These are phyloP conservation scores for Cantharis flavilabris DNA, from an alignment of 2,888 invertebrate species.

Conservation along the genomic window DNA sequence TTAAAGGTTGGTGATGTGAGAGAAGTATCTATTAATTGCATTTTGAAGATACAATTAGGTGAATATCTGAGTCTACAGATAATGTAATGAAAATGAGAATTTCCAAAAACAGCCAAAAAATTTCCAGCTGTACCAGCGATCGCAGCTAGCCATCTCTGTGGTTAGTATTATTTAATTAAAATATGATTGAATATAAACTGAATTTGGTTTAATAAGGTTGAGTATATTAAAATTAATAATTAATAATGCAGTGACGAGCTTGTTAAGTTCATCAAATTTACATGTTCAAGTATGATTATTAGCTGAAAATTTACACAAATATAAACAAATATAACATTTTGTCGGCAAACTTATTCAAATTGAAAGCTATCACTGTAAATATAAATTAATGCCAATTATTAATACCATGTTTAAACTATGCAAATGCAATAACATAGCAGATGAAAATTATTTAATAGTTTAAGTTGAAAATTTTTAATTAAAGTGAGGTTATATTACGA, in stretches of 20 bases:
- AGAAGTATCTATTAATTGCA: too few species aligned
- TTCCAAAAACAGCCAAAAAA: too few species aligned
- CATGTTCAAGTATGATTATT: background rate
- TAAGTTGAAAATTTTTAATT: background rate
- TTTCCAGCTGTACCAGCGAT: background rate
- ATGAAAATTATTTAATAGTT: background rate
- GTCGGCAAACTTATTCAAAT: background rate
- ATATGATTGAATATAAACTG: background rate
- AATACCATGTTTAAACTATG: background rate
- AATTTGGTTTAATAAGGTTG: background rate
- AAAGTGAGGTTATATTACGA: background rate
- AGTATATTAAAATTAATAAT: background rate
- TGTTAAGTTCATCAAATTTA: background rate
- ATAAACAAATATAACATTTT: background rate
- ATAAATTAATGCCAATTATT: background rate
- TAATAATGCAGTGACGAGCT: background rate
- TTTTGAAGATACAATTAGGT: too few species aligned
- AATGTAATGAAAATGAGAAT: too few species aligned
- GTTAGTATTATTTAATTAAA: background rate
- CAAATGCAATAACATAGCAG: background rate
- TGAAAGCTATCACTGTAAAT: background rate
- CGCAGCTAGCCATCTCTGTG: background rate
- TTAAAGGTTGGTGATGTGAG: too few species aligned
- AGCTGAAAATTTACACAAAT: background rate
- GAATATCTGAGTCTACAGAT: too few species aligned